A percentile compares a stretch with the other conserved stretches of the same genome.
These are phyloP conservation scores for Hippocampus comes DNA, from an alignment of 2,113 vertebrate species.

Conservation along the genomic window DNA sequence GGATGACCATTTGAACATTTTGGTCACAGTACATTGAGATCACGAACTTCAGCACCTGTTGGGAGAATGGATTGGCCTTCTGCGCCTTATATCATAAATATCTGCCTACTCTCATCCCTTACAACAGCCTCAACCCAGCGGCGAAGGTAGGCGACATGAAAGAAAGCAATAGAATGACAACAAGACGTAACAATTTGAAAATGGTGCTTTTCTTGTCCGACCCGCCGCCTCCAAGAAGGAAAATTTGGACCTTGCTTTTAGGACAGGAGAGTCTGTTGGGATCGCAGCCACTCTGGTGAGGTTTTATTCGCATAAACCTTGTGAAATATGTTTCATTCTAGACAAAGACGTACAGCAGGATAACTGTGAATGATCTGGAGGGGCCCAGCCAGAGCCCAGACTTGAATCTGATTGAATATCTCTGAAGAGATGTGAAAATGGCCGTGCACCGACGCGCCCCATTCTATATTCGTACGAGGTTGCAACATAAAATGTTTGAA, in stretches of 20 bases:
- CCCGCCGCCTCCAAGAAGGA: constrained; percentile 41
- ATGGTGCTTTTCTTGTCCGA: background rate
- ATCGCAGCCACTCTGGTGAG: constrained; percentile 65
- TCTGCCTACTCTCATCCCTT: constrained; percentile 61
- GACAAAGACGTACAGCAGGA: too few species aligned
- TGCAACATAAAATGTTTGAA: too few species aligned
- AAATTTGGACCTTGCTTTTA: constrained; percentile 68
- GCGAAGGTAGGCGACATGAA: constrained; percentile 53
- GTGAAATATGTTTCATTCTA: background rate
- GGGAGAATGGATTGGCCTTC: constrained; percentile 74
- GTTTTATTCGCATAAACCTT: background rate
- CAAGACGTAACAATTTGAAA: background rate
- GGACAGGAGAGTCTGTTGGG: constrained; percentile 60
- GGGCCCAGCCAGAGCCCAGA: too few species aligned
- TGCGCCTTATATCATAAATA: constrained; percentile 73
- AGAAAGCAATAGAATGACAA: background rate
- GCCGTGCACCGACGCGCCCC: too few species aligned
- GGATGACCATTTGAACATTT: background rate
- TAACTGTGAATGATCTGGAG: too few species aligned
- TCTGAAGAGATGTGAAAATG: too few species aligned
- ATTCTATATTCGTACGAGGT: too few species aligned
- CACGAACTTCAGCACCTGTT: constrained; percentile 76
- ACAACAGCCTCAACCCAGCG: constrained; percentile 51
- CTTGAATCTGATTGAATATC: too few species aligned
- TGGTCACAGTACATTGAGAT: constrained; percentile 70